Base-by-base conservation (phyloP, 2,888 invertebrate species). In the Lapara coniferarum region DNA sequence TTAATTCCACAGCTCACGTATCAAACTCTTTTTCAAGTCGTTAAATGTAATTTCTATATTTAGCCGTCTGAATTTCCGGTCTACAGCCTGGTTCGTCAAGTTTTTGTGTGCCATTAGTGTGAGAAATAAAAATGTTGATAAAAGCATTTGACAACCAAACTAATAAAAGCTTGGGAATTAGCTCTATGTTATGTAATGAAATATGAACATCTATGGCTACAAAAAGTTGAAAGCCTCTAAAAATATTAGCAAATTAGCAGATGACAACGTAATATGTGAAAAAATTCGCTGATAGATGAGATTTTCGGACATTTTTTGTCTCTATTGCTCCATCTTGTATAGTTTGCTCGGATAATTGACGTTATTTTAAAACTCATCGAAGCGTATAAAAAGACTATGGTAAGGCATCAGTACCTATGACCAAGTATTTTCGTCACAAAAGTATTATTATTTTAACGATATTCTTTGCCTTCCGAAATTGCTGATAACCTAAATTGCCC, bases 41-140 rank as follows among this genome's bases (percentile, higher is more conserved):
- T 19, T 49, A 63, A 63, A 49, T 63, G 46, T 63, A 63, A 19
- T 63, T 49, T 63, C 63, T 63, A 49, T 63, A 63, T 63, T 63
- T 63, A 63, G 63, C 63, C 6, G 19, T 49, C 63, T 63, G 25
- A 56, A 56, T 63, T 63, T 63, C 63, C 63, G 63, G 49, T 49
- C 63, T 63, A 63, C 16, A 63, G 63, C 49, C 63, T 63, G 16
- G 63, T 19, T 63, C 63, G 63, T 63, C 63, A 63, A 46, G 19
- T 49, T 63, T 63, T 63, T 63, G 49, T 49, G 19, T 46, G 63
- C 13, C 63, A 49, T 63, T n/a, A 25, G 49, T 49, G 63, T 63
- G 63, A 49, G 63, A 63, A 63, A 63, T 49, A 63, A 63, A 30
- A 63, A 46, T 63, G 49, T 19, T 4, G 10, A 49, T 49, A 19